Conservation (phyloP, 2,797 vertebrate species). For the Enteromius radiatus region DNA sequence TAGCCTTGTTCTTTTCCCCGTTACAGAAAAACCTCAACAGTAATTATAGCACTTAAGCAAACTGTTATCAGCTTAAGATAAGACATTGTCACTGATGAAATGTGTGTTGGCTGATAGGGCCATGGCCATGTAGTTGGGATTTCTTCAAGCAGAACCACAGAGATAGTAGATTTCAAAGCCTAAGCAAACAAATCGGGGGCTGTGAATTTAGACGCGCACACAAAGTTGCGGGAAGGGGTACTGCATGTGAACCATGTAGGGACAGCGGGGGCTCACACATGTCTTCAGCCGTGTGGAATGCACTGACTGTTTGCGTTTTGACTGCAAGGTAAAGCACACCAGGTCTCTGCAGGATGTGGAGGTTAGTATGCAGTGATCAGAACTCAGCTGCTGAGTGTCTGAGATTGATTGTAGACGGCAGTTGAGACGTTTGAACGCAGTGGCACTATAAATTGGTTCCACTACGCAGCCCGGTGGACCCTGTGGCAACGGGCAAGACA, state of each 20-base stretch:
- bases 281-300: slow-evolving; percentile 63
- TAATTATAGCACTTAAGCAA: slow-evolving; percentile 77
- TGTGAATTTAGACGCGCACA: slow-evolving; percentile 59
- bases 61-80: slow-evolving; percentile 79
- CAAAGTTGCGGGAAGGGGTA: slow-evolving; percentile 61
- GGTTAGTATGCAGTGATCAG: slow-evolving; percentile 7
- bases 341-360: slow-evolving; percentile 4
- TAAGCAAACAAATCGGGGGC: slow-evolving; percentile 67
- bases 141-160: slow-evolving; percentile 72
- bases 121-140: slow-evolving; percentile 73
- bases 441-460: slow-evolving; percentile 66
- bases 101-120: slow-evolving; percentile 71
- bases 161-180: slow-evolving; percentile 70
- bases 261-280: slow-evolving; percentile 64
- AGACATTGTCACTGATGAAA: slow-evolving; percentile 74
- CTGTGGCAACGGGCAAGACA: slow-evolving; percentile 66
- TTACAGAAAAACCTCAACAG: slow-evolving; percentile 67
- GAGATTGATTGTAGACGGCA: slow-evolving; percentile 44
- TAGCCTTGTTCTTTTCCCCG: slow-evolving; percentile 29
- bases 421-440: slow-evolving; percentile 55
- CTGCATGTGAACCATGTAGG: slow-evolving; percentile 68
- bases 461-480: slow-evolving; percentile 56
- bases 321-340: slow-evolving; percentile 12
- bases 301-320: slow-evolving; percentile 4
- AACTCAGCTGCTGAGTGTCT: slow-evolving; percentile 16